Base-by-base conservation (phyloP, 2,888 invertebrate species). In the Lingula anatina region DNA sequence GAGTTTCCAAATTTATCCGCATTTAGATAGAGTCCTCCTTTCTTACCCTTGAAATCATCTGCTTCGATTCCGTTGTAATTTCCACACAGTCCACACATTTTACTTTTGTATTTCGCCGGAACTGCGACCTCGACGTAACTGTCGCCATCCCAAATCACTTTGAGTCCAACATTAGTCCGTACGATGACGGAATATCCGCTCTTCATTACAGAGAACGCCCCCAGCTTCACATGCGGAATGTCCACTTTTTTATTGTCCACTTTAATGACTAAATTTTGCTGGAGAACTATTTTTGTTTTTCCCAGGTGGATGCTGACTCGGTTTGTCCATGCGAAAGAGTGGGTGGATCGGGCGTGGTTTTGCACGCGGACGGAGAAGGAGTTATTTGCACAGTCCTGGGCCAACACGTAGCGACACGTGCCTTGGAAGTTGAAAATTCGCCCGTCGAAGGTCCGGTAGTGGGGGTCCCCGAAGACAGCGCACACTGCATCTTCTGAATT, bases 381-480 rank as follows among this genome's bases (percentile, higher is more conserved):
- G 62, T 71, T 69, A 23, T 62, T 62, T 25, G 77, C 78, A 70
- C 93, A 94, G 75, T 94, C 93, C 20, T 89, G 85, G 0, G 87
- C 86, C 59, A 95, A 78, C 62, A 91, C 86, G 75, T 95, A 95
- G 75, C 90, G 90, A 79, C 57, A 57, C 0, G 90, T 84, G 31
- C 94, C 95, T 62, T 71, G 72, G 72, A 95, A 95, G 72, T 89
- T 91, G 77, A 87, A 95, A 70, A 91, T 88, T 73, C 88, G 88
- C 35, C 94, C 93, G 70, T 96, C 96, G 75, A 94, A 96, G 3
- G 93, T 93, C 67, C 89, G 86, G 74, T 94, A 95, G 75, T 95
- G 94, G 0, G 94, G 93, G 76, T 94, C 93, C 1, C 94, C 94
- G 66, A 91, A 94, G 2, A 93, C 93, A 9, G 91, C 91, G 70